Percentiles rank a stretch among this genome's conserved stretches.
Evolutionary conservation across 1,140 invertebrate genomes (phyloP).

Genomic region (Euura saliciscinereae): DNA sequence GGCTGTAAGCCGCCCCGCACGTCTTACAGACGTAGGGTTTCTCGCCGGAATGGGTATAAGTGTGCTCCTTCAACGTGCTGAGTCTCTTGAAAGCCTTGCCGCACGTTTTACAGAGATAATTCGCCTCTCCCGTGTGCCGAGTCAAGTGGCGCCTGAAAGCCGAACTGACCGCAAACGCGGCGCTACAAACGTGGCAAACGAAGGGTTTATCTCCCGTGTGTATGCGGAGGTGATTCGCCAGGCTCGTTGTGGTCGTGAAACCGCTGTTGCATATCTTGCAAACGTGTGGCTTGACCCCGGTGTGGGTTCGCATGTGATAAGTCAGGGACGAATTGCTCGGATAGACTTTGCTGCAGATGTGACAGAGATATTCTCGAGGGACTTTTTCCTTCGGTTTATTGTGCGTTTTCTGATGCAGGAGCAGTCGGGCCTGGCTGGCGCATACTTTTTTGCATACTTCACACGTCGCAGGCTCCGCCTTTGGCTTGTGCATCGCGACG

Average conservation of each 20-base stretch:
- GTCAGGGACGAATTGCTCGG: constrained; percentile 58
- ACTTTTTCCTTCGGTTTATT: constrained; percentile 55
- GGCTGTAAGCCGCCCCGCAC: constrained; percentile 61
- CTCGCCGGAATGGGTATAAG: constrained; percentile 64
- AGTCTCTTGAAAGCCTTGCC: constrained; percentile 70
- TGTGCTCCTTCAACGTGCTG: constrained; percentile 64
- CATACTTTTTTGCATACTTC: constrained; percentile 57
- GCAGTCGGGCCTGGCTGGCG: constrained; percentile 53
- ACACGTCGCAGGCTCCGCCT: constrained; percentile 54
- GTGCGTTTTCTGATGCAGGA: constrained; percentile 54
- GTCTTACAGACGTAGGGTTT: constrained; percentile 65
- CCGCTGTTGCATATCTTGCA: constrained; percentile 59
- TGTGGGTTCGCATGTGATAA: constrained; percentile 60
- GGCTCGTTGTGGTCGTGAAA: constrained; percentile 56
- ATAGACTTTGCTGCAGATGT: constrained; percentile 59
- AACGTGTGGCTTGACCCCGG: constrained; percentile 56
- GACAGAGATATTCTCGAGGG: constrained; percentile 56
- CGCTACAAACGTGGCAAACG: constrained; percentile 58
- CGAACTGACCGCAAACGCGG: constrained; percentile 57
- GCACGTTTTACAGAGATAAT: constrained; percentile 66
- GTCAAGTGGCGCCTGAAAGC: constrained; percentile 62
- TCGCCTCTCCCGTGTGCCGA: constrained; percentile 66
- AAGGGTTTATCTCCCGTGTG: constrained; percentile 58
- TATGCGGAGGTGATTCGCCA: constrained; percentile 57
- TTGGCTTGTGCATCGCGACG: constrained; percentile 56